These are phyloP conservation scores for Diploptera punctata DNA, from an alignment of 2,888 invertebrate species.

Conservation along the genomic window DNA sequence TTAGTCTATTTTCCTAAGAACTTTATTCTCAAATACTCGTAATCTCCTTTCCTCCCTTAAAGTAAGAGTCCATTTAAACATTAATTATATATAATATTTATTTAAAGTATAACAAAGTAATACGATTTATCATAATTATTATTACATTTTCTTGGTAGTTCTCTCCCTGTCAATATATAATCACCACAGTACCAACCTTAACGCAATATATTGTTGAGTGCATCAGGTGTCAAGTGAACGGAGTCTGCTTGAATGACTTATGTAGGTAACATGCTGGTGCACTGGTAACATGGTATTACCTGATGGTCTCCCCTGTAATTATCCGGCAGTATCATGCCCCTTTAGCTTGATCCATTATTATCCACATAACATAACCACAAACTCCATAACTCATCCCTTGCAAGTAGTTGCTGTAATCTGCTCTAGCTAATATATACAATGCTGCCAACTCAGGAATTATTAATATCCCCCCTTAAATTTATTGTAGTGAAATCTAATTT, in stretches of 20 bases:
- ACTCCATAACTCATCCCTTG: conserved; percentile 7
- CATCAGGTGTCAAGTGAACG: not conserved
- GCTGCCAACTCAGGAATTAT: not conserved
- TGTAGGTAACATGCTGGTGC: not conserved
- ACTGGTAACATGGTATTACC: conserved; percentile 6
- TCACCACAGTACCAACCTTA: too few species aligned
- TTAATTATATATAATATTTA: too few species aligned
- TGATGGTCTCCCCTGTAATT: conserved; percentile 10
- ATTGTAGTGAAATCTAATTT: not conserved
- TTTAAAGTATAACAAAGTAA: too few species aligned
- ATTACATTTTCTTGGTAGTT: too few species aligned
- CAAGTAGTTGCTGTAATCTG: not conserved
- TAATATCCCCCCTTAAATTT: not conserved
- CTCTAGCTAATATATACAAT: not conserved
- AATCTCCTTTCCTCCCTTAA: too few species aligned
- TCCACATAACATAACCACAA: not conserved
- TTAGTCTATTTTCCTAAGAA: too few species aligned
- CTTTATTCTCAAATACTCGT: too few species aligned
- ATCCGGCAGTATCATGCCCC: not conserved
- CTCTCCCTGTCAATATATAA: too few species aligned
- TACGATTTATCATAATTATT: too few species aligned
- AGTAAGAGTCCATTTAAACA: too few species aligned
- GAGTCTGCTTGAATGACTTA: conserved; percentile 1
- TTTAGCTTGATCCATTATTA: not conserved
- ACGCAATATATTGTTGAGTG: too few species aligned